These are phyloP conservation scores for Drosophila leontia DNA, from an alignment of 1,140 invertebrate genomes.

Conservation along the genomic window DNA sequence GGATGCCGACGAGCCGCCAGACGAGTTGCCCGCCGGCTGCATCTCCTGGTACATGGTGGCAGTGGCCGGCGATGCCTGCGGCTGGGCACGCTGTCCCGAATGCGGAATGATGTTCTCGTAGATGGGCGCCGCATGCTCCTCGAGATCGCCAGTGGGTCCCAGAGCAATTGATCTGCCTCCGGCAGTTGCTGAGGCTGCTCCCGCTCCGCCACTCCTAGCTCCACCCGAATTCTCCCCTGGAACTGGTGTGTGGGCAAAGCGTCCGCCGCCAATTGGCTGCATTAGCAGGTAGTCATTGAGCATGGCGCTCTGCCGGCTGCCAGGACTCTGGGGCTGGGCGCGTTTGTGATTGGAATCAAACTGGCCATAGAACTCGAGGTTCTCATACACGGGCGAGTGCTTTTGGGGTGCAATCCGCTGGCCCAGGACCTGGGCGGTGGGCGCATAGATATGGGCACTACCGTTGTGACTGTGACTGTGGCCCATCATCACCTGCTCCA, in stretches of 20 bases:
- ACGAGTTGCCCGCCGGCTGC: constrained; percentile 48
- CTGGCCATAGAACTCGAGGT: constrained; percentile 91
- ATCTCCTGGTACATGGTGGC: constrained; percentile 79
- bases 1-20: constrained; percentile 15
- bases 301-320: constrained; percentile 71
- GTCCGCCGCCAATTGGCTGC: constrained; percentile 65
- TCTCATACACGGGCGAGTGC: constrained; percentile 91
- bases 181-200: not conserved
- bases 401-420: constrained; percentile 79
- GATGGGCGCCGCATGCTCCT: constrained; percentile 86
- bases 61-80: constrained; percentile 81
- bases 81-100: constrained; percentile 81
- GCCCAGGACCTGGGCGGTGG: constrained; percentile 66
- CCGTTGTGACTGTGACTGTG: constrained; percentile 45
- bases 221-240: constrained; percentile 49
- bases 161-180: constrained; percentile 5
- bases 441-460: constrained; percentile 67
- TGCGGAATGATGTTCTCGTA: constrained; percentile 91
- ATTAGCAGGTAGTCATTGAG: constrained; percentile 61
- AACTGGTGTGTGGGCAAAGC: constrained; percentile 81
- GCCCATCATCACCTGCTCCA: constrained; percentile 85
- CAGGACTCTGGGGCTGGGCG: constrained; percentile 85
- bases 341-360: constrained; percentile 81
- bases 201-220: not conserved
- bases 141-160: constrained; percentile 10